Percentiles rank a stretch among this genome's conserved stretches.
These are phyloP conservation scores for Ahaetulla prasina DNA, from an alignment of 2,113 vertebrate species.

Conservation along the genomic window DNA sequence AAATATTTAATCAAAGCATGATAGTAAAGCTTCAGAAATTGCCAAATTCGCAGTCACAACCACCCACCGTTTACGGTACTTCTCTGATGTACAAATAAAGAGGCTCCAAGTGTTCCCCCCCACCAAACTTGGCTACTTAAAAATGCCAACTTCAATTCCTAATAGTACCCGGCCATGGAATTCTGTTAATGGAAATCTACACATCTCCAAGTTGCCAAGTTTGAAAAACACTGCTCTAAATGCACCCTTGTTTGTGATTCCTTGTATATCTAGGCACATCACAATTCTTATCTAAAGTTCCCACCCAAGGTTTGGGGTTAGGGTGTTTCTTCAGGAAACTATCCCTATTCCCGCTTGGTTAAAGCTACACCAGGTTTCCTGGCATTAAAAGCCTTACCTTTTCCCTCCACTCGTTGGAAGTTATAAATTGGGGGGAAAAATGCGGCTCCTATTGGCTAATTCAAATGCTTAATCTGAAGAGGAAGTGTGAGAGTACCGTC, in stretches of 20 bases:
- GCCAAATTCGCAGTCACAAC: background rate
- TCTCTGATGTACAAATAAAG: slow-evolving; percentile 1
- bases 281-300: background rate
- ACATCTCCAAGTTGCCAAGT: background rate
- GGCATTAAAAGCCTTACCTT: slow-evolving; percentile 19
- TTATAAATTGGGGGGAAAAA: slow-evolving; percentile 23
- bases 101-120: background rate
- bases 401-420: background rate
- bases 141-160: background rate
- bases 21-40: background rate
- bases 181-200: background rate
- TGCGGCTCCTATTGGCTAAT: slow-evolving; percentile 10
- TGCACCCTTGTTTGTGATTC: background rate
- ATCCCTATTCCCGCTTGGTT: background rate
- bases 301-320: background rate
- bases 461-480: slow-evolving; percentile 34
- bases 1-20: background rate
- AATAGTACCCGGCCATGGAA: background rate
- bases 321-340: background rate
- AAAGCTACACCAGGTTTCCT: slow-evolving; percentile 1
- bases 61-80: background rate
- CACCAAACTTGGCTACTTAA: background rate
- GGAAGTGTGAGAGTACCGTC: background rate
- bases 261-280: background rate
- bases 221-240: background rate